A percentile compares a stretch with the other conserved stretches of the same genome.
Conservation (phyloP, 2,113 vertebrate species). For the Pyxicephalus adspersus region DNA sequence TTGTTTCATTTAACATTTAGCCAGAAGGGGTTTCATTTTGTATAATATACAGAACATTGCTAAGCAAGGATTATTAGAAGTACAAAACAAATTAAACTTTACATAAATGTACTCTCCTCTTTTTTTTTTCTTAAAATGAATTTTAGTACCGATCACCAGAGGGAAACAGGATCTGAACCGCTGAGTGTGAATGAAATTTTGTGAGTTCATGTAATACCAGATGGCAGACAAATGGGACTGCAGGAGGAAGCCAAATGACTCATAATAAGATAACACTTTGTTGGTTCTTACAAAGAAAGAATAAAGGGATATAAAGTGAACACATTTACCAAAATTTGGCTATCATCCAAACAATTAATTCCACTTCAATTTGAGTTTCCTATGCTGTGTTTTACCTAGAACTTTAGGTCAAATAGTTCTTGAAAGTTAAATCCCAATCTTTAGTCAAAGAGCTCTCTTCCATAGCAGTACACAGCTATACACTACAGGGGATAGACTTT, state of each 20-base stretch:
- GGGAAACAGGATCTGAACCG: conserved; percentile 11
- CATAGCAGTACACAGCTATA: no score
- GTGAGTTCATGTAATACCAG: conserved; percentile 34
- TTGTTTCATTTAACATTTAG: conserved; percentile 11
- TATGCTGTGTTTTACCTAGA: no score
- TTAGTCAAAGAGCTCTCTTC: no score
- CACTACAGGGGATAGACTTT: no score
- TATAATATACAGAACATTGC: conserved; percentile 1
- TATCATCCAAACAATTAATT: not conserved
- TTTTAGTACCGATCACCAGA: conserved; percentile 24
- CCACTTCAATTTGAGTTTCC: no score
- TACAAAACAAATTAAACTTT: conserved; percentile 1
- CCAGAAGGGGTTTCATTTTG: not conserved
- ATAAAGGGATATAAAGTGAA: no score
- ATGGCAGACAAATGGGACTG: conserved; percentile 25
- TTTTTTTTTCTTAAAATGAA: not conserved
- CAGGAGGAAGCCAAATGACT: conserved; percentile 26
- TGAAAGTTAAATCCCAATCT: no score
- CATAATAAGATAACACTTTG: conserved; percentile 26
- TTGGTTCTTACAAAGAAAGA: not conserved
- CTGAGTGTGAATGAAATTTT: conserved; percentile 12
- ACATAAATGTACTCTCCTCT: not conserved
- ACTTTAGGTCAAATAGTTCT: no score
- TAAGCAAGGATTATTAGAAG: conserved; percentile 3
- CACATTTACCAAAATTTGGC: not conserved